Conservation (phyloP, 2,888 invertebrate species). For the Papilio elwesi region DNA sequence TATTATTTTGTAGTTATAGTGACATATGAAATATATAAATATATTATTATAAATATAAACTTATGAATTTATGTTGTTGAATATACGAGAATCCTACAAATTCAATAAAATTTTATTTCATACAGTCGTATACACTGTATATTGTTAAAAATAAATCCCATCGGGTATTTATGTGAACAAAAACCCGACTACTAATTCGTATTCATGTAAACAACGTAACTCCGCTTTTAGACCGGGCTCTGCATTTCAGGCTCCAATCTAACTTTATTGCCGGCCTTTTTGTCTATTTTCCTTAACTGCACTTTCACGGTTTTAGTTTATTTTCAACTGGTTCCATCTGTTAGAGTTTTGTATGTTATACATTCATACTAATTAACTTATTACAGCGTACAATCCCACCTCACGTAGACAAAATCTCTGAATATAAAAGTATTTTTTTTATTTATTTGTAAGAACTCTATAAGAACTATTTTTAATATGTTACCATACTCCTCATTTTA, state of each 20-base stretch:
- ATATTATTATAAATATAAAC: no score
- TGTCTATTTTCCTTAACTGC: conserved; percentile 35
- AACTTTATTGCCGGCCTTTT: conserved; percentile 36
- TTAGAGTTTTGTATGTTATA: not conserved
- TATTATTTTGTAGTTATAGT: no score
- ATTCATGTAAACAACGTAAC: conserved; percentile 41
- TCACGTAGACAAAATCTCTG: no score
- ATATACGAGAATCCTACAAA: not conserved
- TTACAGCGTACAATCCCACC: no score
- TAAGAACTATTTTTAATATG: no score
- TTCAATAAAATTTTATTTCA: not conserved
- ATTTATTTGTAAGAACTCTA: no score
- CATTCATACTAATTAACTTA: not conserved
- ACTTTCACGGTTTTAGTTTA: conserved; percentile 28
- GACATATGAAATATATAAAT: no score
- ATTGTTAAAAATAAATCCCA: conserved; percentile 13
- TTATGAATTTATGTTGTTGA: no score
- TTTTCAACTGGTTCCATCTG: conserved; percentile 19
- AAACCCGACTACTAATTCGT: conserved; percentile 34
- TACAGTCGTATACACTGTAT: not conserved
- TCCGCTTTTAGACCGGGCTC: conserved; percentile 30
- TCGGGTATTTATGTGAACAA: conserved; percentile 26
- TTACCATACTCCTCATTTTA: no score
- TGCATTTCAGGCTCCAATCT: conserved; percentile 34
- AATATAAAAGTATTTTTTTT: no score